Percentiles rank a stretch among this genome's conserved stretches.
Conservation (phyloP, 2,888 invertebrate genomes). For the Phlogophora meticulosa region DNA sequence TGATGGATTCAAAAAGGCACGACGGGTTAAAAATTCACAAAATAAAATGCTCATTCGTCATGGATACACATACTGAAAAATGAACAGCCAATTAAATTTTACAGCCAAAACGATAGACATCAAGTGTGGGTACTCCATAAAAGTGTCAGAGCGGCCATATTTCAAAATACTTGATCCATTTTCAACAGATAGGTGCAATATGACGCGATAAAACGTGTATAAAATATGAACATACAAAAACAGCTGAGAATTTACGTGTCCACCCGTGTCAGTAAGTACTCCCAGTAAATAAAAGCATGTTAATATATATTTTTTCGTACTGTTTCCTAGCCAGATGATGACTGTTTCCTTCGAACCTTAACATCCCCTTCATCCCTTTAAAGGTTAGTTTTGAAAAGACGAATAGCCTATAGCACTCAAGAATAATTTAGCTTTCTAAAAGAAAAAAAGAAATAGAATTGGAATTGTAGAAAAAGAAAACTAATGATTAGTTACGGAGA, state of each 20-base stretch:
- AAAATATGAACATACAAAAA: constrained; percentile 58
- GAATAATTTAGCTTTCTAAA: no score
- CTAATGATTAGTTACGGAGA: no score
- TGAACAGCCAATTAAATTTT: constrained; percentile 38
- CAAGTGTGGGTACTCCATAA: constrained; percentile 52
- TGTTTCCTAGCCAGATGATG: no score
- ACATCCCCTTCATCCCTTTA: no score
- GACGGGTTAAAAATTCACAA: constrained; percentile 4
- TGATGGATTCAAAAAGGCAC: not conserved
- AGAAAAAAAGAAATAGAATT: no score
- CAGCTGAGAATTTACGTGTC: constrained; percentile 39
- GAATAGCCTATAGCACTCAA: no score
- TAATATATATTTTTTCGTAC: no score
- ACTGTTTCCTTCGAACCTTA: no score
- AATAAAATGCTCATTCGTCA: constrained; percentile 17
- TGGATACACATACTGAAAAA: constrained; percentile 23
- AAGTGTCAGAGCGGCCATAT: constrained; percentile 37
- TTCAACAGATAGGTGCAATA: constrained; percentile 54
- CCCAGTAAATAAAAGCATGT: constrained; percentile 38
- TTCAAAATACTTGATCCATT: constrained; percentile 53
- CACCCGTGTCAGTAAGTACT: constrained; percentile 35
- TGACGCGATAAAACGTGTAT: constrained; percentile 49
- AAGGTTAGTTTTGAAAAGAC: no score
- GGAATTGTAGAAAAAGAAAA: no score
- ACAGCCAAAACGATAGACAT: constrained; percentile 37